A percentile compares a stretch with the other conserved stretches of the same genome.
Evolutionary conservation across 2,797 vertebrate species (phyloP).

Genomic region (Sphenopsis melanotis): DNA sequence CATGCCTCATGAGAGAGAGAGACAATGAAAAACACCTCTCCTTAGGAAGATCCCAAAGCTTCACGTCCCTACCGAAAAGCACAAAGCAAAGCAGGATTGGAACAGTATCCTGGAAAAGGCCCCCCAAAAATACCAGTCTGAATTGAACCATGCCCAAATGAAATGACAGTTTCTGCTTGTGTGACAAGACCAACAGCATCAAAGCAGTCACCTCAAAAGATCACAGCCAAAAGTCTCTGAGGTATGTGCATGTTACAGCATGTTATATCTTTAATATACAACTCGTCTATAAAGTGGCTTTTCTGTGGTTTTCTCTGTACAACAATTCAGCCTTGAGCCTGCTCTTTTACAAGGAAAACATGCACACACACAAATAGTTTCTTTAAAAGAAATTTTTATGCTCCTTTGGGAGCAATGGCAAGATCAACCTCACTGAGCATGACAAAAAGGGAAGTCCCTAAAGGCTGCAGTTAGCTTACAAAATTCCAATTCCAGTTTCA

Average conservation of each 20-base stretch:
- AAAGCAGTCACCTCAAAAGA: neutral
- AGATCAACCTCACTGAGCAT: neutral
- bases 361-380: neutral
- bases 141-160: neutral
- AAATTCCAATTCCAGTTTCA: neutral
- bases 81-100: neutral
- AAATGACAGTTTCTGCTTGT: neutral
- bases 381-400: neutral
- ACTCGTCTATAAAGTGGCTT: neutral
- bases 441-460: neutral
- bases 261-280: neutral
- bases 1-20: neutral
- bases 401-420: neutral
- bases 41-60: neutral
- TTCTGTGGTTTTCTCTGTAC: neutral
- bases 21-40: neutral
- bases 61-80: fast-evolving
- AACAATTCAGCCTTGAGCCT: neutral
- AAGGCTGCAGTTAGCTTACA: neutral
- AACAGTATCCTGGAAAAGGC: neutral
- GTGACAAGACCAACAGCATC: neutral
- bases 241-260: fast-evolving
- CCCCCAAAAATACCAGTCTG: neutral
- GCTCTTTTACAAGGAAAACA: neutral
- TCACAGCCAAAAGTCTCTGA: neutral